A percentile compares a stretch with the other conserved stretches of the same genome.
Evolutionary conservation across 2,888 invertebrate species (phyloP).

Genomic region (Hermodice carunculata): DNA sequence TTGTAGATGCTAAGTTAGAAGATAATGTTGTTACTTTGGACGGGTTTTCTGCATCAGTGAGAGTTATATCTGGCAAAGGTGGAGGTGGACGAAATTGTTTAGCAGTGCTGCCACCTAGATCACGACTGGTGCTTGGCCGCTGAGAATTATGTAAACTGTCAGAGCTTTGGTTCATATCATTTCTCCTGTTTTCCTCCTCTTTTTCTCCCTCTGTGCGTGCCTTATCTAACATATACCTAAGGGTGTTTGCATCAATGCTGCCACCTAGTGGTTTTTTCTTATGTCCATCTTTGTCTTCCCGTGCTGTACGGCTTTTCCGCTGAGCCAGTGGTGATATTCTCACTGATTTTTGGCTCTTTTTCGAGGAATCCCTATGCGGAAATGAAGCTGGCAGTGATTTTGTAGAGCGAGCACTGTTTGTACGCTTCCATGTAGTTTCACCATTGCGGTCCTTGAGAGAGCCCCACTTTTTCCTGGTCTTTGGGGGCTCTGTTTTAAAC

Average conservation of each 20-base stretch:
- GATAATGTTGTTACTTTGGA: not conserved
- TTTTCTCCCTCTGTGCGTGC: not conserved
- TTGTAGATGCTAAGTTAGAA: not conserved
- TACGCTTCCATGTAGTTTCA: too few relatives aligned
- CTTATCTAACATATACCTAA: not conserved
- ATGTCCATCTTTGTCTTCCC: not conserved
- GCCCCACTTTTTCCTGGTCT: not conserved
- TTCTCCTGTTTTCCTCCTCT: not conserved
- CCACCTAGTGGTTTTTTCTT: not conserved
- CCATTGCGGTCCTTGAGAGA: conserved; percentile 7
- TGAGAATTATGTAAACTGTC: too few relatives aligned
- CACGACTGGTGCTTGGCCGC: too few relatives aligned
- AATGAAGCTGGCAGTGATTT: too few relatives aligned
- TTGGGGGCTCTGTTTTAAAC: conserved; percentile 31
- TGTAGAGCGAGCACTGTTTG: too few relatives aligned
- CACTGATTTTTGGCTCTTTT: too few relatives aligned
- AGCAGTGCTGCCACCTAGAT: too few relatives aligned
- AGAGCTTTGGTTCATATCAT: too few relatives aligned
- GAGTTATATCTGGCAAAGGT: too few relatives aligned
- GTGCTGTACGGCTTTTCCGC: not conserved
- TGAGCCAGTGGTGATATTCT: too few relatives aligned
- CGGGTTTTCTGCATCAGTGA: not conserved
- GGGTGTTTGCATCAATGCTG: conserved; percentile 8
- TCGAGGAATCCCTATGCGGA: too few relatives aligned
- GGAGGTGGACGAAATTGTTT: too few relatives aligned